Evolutionary conservation across 2,797 vertebrate species (phyloP).

Genomic region (Rhinophrynus dorsalis): DNA sequence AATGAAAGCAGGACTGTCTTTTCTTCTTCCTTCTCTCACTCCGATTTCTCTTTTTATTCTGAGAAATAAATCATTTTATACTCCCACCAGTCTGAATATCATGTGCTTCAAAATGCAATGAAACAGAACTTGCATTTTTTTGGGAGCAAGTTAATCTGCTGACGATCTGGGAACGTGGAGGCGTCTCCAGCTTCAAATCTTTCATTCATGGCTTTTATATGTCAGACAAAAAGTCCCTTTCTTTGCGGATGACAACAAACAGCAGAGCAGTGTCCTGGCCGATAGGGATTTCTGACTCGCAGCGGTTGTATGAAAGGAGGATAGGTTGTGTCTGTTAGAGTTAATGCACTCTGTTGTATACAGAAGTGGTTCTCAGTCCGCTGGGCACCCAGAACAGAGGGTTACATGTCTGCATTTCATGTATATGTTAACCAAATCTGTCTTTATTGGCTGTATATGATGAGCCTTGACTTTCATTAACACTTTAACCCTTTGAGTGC

Average conservation of each 20-base stretch:
- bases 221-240: slow-evolving; percentile 5
- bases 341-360: slow-evolving; percentile 1
- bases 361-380: not conserved
- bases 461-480: too few relatives aligned
- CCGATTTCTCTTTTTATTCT: not conserved
- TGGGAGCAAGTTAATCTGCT: not conserved
- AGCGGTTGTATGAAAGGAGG: not conserved
- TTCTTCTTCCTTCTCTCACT: too few relatives aligned
- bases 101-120: not conserved
- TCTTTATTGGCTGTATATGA: too few relatives aligned
- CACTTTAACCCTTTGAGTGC: too few relatives aligned
- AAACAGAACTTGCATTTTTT: not conserved
- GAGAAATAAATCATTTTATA: not conserved
- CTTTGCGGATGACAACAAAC: not conserved
- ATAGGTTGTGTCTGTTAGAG: not conserved
- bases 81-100: not conserved
- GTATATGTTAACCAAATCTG: not conserved
- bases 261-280: not conserved
- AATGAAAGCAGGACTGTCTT: too few relatives aligned
- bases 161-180: not conserved
- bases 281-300: not conserved
- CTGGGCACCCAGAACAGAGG: not conserved
- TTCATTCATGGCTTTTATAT: not conserved
- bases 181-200: not conserved
- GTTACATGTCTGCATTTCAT: not conserved